Evolutionary conservation across 2,888 invertebrate species (phyloP).

Genomic region (Anaspis maculata): DNA sequence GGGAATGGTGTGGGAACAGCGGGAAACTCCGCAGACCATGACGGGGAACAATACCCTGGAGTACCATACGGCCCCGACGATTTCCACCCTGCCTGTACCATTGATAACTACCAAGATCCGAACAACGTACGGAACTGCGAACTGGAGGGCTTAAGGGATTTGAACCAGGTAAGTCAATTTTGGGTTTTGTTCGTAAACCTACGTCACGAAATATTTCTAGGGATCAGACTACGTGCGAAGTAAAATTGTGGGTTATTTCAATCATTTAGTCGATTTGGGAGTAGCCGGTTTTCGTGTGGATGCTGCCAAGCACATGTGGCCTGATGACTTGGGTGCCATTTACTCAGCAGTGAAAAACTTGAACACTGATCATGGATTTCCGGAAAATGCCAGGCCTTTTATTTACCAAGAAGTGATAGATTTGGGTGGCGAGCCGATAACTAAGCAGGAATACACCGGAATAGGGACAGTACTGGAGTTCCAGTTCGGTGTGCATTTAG

Average conservation of each 20-base stretch:
- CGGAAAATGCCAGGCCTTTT: background rate
- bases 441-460: background rate
- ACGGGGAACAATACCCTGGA: constrained; percentile 40
- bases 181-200: no score
- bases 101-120: background rate
- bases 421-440: no score
- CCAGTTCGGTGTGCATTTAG: background rate
- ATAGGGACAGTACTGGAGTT: background rate
- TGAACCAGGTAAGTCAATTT: no score
- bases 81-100: constrained; percentile 63
- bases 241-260: no score
- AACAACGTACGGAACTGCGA: background rate
- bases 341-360: background rate
- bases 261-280: no score
- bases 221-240: no score
- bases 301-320: background rate
- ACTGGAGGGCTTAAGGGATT: background rate
- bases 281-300: no score
- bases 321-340: background rate
- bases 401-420: background rate
- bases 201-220: no score
- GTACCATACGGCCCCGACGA: constrained; percentile 60
- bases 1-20: constrained; percentile 49
- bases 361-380: background rate
- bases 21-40: constrained; percentile 48